Base-by-base conservation (phyloP, 2,888 invertebrate species). In the Chirona hameri region DNA sequence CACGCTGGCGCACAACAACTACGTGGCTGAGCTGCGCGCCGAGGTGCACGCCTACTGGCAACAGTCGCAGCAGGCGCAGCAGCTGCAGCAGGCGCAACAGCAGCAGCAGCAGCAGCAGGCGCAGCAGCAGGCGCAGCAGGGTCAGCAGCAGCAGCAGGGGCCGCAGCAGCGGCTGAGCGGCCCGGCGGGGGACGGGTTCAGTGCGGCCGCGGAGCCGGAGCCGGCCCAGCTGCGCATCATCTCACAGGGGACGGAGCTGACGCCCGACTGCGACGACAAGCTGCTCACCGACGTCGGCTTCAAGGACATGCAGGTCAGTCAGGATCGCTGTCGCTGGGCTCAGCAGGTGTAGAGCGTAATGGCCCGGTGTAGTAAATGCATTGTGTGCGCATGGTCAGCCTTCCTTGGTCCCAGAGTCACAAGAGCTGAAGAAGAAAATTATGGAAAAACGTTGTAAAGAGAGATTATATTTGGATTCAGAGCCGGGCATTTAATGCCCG, bases 301-400 rank as follows among this genome's bases (percentile, higher is more conserved):
- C 87, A 98, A 97, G 88, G 97, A 98, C 88, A 93, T 94, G 87
- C 97, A 96, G 91, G 93, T 93, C n/a, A n/a, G n/a, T n/a, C n/a
- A 86, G 5, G 79, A 5, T 72, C 27, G 27, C 27, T 72, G 7
- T 72, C 83, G 83, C 72, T 52, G 24, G 60, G 85, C 48, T 10
- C 48, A 12, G 48, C 7, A 12, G 48, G 48, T 48, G 48, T n/a
- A n/a, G n/a, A n/a, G n/a, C n/a, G n/a, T n/a, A n/a, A n/a, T n/a
- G n/a, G n/a, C n/a, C n/a, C n/a, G n/a, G n/a, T n/a, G n/a, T n/a
- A n/a, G n/a, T n/a, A n/a, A n/a, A n/a, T n/a, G n/a, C n/a, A n/a
- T n/a, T n/a, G n/a, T n/a, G n/a, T n/a, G n/a, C n/a, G n/a, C n/a
- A n/a, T n/a, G n/a, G n/a, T n/a, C n/a, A n/a, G n/a, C n/a, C n/a